Base-by-base conservation (phyloP, 2,113 vertebrate species). In the Odocoileus virginianus region DNA sequence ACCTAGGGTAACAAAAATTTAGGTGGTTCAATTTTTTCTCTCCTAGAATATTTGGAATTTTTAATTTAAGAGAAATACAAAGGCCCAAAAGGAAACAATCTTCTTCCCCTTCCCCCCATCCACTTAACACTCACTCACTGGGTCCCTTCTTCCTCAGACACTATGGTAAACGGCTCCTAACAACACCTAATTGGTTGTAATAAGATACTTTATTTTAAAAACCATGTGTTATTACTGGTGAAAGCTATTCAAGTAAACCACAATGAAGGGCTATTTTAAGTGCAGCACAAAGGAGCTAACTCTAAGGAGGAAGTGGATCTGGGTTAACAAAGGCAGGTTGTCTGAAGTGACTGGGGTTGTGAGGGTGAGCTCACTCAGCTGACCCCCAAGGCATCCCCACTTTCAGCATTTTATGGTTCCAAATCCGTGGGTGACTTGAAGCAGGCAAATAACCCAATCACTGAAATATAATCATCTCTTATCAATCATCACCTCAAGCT, bases 381-480 rank as follows among this genome's bases (percentile, higher is more conserved):
- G 45, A n/a, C 15, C 54, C 57, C n/a, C 0, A 6, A n/a, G 17
- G 50, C 1, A 27, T n/a, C 25, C 52, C 50, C 11, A 11, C 7
- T 2, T 13, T 52, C 28, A 33, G 36, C 54, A n/a, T 7, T 43
- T 33, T 14, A 43, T 0, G 9, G n/a, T 30, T 83, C n/a, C 43
- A 54, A 11, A 81, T 12, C 23, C 14, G 1, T 0, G 14, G 17
- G 21, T 10, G 50, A 67, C 12, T 58, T 8, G 55, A 33, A 50
- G 76, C 7, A 47, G 3, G 30, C 2, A 27, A n/a, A 55, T 5
- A 36, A 7, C 4, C 45, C 0, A 19, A 14, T 25, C 28, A 57
- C 6, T 5, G n/a, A 55, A 30, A 54, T 25, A 8, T 7, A 28
- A 17, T 4, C 3, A 28, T 7, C 28, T n/a, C 57, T 17, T 0